Percentiles rank a stretch among this genome's conserved stretches.
Conservation (phyloP, 2,797 vertebrate genomes). For the Anas capensis region DNA sequence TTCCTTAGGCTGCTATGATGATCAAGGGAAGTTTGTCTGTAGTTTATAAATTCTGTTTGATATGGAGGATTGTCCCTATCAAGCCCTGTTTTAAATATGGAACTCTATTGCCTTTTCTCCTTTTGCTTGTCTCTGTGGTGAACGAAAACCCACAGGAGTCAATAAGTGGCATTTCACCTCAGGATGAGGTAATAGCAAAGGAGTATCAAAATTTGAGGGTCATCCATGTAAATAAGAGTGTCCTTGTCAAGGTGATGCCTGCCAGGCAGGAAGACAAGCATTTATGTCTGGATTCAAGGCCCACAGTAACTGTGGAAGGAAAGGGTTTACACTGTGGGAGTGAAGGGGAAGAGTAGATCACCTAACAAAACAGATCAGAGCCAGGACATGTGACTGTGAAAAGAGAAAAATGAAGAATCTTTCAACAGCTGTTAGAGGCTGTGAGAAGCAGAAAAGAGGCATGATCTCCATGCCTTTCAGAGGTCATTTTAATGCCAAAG, state of each 20-base stretch:
- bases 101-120: neutral
- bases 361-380: neutral
- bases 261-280: neutral
- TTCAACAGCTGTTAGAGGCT: neutral
- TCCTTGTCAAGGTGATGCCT: neutral
- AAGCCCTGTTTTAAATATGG: neutral
- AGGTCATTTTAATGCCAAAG: neutral
- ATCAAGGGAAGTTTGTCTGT: neutral
- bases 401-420: neutral
- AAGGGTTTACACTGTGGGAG: neutral
- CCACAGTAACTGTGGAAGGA: neutral
- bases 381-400: neutral
- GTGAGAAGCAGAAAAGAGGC: neutral
- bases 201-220: neutral
- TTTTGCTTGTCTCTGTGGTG: neutral
- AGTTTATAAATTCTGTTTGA: conserved; percentile 44
- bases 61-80: neutral
- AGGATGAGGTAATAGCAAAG: neutral
- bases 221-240: neutral
- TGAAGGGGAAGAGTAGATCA: neutral
- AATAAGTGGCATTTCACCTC: neutral
- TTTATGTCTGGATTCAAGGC: neutral
- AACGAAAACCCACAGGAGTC: neutral
- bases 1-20: neutral
- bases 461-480: neutral